Percentiles rank a stretch among this genome's conserved stretches.
These are phyloP conservation scores for Diachasmimorpha longicaudata DNA, from an alignment of 1,140 invertebrate genomes.

Conservation along the genomic window DNA sequence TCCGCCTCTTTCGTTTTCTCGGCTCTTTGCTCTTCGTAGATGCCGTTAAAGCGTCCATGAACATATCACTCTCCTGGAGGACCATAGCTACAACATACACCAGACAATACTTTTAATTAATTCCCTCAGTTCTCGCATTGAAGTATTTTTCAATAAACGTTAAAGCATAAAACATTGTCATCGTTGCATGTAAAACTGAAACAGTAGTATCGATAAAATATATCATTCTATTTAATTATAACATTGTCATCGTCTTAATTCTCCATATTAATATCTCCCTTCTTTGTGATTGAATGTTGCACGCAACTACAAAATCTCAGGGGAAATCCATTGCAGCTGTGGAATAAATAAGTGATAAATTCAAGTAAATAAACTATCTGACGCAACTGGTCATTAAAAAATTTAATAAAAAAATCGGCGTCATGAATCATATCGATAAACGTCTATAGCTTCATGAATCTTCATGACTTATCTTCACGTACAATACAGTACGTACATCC, in stretches of 20 bases:
- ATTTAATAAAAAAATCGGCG: too few relatives aligned
- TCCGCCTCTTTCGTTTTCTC: conserved; percentile 77
- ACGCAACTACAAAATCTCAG: too few relatives aligned
- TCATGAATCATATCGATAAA: too few relatives aligned
- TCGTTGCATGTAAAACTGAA: too few relatives aligned
- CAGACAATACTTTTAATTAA: background rate
- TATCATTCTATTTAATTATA: too few relatives aligned
- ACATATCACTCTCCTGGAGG: conserved; percentile 87
- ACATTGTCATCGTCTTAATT: conserved; percentile 21
- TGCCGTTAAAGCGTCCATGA: conserved; percentile 87
- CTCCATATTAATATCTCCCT: too few relatives aligned
- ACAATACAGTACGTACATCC: background rate
- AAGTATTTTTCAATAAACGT: background rate
- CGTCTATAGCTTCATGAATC: too few relatives aligned
- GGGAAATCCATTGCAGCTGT: background rate
- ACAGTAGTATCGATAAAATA: too few relatives aligned
- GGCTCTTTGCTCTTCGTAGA: conserved; percentile 77
- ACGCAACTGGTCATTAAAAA: too few relatives aligned
- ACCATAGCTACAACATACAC: conserved; percentile 66
- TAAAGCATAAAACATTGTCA: conserved; percentile 16
- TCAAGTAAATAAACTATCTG: background rate
- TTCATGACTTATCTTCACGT: too few relatives aligned
- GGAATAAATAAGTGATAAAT: background rate
- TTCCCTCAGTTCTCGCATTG: background rate
- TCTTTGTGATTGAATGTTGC: too few relatives aligned